Percentiles rank a stretch among this genome's conserved stretches.
Evolutionary conservation across 1,140 invertebrate species (phyloP).

Genomic region (Bombyx mori): DNA sequence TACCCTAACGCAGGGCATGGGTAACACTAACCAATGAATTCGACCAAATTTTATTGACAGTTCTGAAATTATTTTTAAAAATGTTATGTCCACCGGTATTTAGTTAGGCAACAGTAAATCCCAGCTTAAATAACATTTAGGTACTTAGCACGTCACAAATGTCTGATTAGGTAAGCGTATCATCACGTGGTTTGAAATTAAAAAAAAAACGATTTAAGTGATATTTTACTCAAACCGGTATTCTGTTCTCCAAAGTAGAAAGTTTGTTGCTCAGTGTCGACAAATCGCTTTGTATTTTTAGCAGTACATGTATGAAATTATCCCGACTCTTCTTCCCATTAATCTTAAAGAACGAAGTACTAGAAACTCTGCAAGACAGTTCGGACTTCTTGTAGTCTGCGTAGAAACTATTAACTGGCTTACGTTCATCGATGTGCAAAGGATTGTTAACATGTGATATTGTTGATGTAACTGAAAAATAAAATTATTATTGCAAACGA

Average conservation of each 20-base stretch:
- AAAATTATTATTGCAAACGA: constrained; percentile 6
- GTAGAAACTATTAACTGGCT: constrained; percentile 21
- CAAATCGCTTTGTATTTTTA: constrained; percentile 57
- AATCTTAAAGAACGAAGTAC: constrained; percentile 40
- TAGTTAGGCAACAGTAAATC: too few relatives aligned
- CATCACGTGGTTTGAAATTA: too few relatives aligned
- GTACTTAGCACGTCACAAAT: too few relatives aligned
- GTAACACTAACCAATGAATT: too few relatives aligned
- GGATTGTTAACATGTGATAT: constrained; percentile 17
- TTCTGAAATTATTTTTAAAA: too few relatives aligned
- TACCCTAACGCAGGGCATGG: too few relatives aligned
- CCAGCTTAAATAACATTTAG: too few relatives aligned
- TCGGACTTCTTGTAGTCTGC: constrained; percentile 41
- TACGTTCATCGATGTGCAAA: constrained; percentile 15
- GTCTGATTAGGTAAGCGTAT: too few relatives aligned
- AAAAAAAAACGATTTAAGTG: too few relatives aligned
- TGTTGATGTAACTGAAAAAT: constrained; percentile 21
- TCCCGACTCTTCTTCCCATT: constrained; percentile 40
- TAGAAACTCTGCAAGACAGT: constrained; percentile 38
- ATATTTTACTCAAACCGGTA: constrained; percentile 14
- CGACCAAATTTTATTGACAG: too few relatives aligned
- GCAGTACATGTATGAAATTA: constrained; percentile 44
- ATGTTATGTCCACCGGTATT: too few relatives aligned
- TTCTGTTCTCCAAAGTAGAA: constrained; percentile 46
- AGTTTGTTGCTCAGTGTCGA: constrained; percentile 42